A percentile compares a stretch with the other conserved stretches of the same genome.
These are phyloP conservation scores for Dunckerocampus dactyliophorus DNA, from an alignment of 2,113 vertebrate genomes.

Conservation along the genomic window DNA sequence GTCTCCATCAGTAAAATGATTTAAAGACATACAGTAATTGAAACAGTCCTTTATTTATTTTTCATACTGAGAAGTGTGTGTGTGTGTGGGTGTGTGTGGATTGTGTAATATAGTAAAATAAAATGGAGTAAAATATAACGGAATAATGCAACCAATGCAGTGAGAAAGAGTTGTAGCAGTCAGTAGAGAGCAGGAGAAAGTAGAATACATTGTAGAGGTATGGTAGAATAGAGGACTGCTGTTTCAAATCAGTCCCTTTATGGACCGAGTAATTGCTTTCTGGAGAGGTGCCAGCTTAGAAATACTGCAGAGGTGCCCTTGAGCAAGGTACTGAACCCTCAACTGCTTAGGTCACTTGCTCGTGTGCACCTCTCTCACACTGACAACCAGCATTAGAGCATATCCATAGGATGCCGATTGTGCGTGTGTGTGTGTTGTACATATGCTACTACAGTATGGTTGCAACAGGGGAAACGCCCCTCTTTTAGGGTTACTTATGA, in stretches of 20 bases:
- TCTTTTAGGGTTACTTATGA: background rate
- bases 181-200: background rate
- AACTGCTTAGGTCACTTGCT: background rate
- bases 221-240: background rate
- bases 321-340: conserved; percentile 1
- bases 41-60: too few relatives aligned
- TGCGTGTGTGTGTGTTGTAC: background rate
- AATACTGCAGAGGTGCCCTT: conserved; percentile 3
- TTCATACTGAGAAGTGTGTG: too few relatives aligned
- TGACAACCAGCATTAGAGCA: background rate
- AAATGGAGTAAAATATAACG: too few relatives aligned
- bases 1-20: too few relatives aligned
- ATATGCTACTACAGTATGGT: background rate
- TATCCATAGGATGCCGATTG: background rate
- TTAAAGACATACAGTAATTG: too few relatives aligned
- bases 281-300: background rate
- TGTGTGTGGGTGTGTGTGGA: too few relatives aligned
- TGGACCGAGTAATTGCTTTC: background rate
- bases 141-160: too few relatives aligned
- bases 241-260: background rate
- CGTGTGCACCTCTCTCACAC: background rate
- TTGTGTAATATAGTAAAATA: too few relatives aligned
- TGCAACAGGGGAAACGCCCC: background rate
- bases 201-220: background rate
- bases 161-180: background rate